Conservation (phyloP, 1,140 invertebrate genomes). For the Drosophila tani region DNA sequence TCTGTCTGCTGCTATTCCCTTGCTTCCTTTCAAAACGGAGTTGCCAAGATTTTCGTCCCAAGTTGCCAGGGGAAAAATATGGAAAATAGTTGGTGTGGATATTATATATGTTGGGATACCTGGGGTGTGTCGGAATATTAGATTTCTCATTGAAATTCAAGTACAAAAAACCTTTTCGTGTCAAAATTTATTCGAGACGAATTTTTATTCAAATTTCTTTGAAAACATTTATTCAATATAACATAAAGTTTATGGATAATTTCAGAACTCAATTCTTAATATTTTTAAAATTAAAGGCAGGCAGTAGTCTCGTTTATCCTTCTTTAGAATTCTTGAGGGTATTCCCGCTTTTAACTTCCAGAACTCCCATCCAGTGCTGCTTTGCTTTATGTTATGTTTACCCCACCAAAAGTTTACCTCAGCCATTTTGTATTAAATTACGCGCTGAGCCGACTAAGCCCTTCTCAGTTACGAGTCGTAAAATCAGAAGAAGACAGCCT, state of each 20-base stretch:
- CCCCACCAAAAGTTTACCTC: conserved; percentile 30
- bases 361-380: background rate
- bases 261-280: background rate
- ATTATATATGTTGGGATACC: background rate
- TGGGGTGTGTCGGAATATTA: too few species aligned
- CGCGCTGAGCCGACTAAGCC: conserved; percentile 73
- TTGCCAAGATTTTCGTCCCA: conserved; percentile 11
- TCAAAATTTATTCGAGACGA: background rate
- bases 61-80: conserved; percentile 9
- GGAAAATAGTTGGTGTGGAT: background rate
- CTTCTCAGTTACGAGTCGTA: conserved; percentile 66
- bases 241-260: too few species aligned
- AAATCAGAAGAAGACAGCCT: conserved; percentile 42
- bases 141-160: background rate
- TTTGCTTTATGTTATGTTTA: conserved; percentile 13
- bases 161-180: background rate
- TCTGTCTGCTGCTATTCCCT: conserved; percentile 16
- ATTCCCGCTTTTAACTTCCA: background rate
- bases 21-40: background rate
- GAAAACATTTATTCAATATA: too few species aligned
- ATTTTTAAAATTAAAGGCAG: too few species aligned
- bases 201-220: background rate
- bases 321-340: background rate
- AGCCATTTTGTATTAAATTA: conserved; percentile 75
- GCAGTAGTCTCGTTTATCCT: background rate